phyloP scores from a whole-genome alignment of 2,888 invertebrate genomes.

The Terebella lapidaria region DNA sequence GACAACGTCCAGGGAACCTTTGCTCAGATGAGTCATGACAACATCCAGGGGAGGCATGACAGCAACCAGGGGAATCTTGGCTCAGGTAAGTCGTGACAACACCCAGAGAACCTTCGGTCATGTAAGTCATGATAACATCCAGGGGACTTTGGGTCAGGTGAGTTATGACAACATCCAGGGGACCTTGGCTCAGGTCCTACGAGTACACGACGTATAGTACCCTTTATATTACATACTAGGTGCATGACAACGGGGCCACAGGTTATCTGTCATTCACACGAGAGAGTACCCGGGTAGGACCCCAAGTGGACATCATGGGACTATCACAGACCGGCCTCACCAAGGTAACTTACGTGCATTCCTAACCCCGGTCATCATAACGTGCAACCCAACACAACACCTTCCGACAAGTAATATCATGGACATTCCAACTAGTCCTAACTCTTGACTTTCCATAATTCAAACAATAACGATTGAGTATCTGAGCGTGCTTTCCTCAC shows the following conservation, averaged over 20 bases:
- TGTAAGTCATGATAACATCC: conserved; percentile 5
- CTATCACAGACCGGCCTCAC: conserved; percentile 10
- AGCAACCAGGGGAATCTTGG: not conserved
- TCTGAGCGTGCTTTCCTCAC: too few species aligned
- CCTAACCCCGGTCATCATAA: too few species aligned
- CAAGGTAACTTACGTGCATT: conserved; percentile 11
- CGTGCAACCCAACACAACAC: too few species aligned
- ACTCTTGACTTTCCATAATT: too few species aligned
- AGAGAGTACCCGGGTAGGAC: conserved; percentile 17
- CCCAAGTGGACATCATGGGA: conserved; percentile 18
- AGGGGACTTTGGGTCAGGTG: conserved; percentile 3
- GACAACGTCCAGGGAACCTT: not conserved
- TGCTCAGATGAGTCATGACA: conserved; percentile 5
- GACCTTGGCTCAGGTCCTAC: conserved; percentile 4
- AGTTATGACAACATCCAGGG: not conserved
- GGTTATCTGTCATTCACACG: conserved; percentile 17
- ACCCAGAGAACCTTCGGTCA: not conserved
- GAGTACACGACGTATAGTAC: too few species aligned
- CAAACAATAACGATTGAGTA: too few species aligned
- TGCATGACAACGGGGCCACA: conserved; percentile 19
- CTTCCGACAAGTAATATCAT: too few species aligned
- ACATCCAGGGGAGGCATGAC: conserved; percentile 12
- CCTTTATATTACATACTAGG: conserved; percentile 8
- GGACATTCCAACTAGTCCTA: not conserved
- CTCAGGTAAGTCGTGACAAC: conserved; percentile 4